phyloP scores from a whole-genome alignment of 35 echinoderm and acorn worm species.

The Hemicentrotus pulcherrimus region DNA sequence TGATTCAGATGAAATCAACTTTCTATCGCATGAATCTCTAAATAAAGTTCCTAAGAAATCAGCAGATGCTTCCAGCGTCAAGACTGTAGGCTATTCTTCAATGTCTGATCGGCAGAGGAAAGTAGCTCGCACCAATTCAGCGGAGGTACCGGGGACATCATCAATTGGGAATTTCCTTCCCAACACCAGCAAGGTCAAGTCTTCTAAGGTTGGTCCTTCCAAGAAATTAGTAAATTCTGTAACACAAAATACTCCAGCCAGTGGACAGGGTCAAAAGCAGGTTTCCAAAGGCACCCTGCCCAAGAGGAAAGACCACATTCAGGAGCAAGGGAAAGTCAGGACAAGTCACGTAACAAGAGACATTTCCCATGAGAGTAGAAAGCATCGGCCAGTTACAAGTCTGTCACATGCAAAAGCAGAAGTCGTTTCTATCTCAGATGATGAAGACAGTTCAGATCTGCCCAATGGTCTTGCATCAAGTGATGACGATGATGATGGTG shows the following conservation, averaged over 20 bases:
- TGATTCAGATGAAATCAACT: neutral
- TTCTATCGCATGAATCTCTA: neutral
- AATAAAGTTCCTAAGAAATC: neutral
- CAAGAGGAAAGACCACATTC: neutral
- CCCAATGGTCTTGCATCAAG: constrained; percentile 18
- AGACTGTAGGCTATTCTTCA: neutral
- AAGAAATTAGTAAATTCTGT: neutral
- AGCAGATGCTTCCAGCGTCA: neutral
- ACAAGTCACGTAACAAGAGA: neutral
- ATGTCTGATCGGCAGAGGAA: neutral
- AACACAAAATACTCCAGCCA: neutral
- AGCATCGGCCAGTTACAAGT: neutral
- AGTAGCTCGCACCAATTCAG: neutral
- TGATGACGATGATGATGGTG: constrained; percentile 20
- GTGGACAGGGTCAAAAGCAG: neutral
- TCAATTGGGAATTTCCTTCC: neutral
- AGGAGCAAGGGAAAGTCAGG: neutral
- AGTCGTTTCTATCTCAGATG: neutral
- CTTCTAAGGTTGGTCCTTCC: neutral
- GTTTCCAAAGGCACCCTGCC: neutral
- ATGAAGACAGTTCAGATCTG: neutral
- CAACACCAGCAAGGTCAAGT: neutral
- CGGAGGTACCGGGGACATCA: neutral
- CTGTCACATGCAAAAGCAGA: neutral
- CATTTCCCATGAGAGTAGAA: neutral